phyloP scores from a whole-genome alignment of 2,113 vertebrate genomes.

The Gambusia affinis region DNA sequence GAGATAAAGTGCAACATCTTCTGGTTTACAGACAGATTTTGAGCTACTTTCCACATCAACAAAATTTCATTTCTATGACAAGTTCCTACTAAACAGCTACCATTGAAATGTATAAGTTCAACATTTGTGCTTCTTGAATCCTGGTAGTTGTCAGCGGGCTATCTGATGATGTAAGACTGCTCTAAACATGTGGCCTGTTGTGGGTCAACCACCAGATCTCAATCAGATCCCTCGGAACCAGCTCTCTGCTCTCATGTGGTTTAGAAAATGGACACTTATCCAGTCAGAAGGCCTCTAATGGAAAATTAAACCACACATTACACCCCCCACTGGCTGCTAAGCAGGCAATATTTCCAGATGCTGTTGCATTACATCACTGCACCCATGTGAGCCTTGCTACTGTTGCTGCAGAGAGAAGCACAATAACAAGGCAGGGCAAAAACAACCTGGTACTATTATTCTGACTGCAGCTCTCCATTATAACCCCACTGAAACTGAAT shows the following conservation, averaged over 20 bases:
- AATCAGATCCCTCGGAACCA: slow-evolving; percentile 34
- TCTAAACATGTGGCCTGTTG: slow-evolving; percentile 38
- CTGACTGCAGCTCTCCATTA: not conserved
- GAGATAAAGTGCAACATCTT: not conserved
- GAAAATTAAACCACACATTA: slow-evolving; percentile 52
- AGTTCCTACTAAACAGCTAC: not conserved
- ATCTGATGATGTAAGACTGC: slow-evolving; percentile 52
- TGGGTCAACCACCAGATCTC: slow-evolving; percentile 42
- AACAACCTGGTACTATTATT: not conserved
- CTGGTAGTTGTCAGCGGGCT: slow-evolving; percentile 8
- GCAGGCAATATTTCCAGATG: slow-evolving; percentile 41
- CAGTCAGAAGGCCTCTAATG: slow-evolving; percentile 69
- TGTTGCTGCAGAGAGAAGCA: slow-evolving; percentile 2
- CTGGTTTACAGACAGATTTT: not conserved
- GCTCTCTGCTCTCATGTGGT: slow-evolving; percentile 46
- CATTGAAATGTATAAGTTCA: not conserved
- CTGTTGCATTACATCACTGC: slow-evolving; percentile 69
- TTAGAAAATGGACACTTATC: slow-evolving; percentile 69
- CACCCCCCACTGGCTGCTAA: slow-evolving; percentile 58
- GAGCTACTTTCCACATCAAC: not conserved
- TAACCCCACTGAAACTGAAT: slow-evolving; percentile 4
- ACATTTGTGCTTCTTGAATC: slow-evolving; percentile 13
- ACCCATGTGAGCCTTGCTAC: slow-evolving; percentile 17
- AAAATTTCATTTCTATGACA: not conserved
- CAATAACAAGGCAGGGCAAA: not conserved